Evolutionary conservation across 2,113 vertebrate genomes (phyloP).

Genomic region (Muntiacus reevesi): DNA sequence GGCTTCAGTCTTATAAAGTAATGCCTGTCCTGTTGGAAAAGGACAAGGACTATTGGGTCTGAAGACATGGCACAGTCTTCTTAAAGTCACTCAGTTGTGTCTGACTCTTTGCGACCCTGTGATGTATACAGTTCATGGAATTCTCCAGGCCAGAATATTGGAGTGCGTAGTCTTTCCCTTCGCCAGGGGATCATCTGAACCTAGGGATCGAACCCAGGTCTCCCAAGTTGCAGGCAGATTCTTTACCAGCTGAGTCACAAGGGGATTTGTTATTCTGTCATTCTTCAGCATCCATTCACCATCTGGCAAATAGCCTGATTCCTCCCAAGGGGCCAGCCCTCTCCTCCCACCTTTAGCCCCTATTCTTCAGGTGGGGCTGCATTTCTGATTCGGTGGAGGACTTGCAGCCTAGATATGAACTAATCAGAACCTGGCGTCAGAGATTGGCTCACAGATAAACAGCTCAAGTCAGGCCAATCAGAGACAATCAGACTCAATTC

Average conservation of each 20-base stretch:
- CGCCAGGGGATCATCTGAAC: background rate
- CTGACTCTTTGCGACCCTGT: background rate
- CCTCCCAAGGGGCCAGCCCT: background rate
- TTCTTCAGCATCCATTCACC: background rate
- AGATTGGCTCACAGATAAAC: background rate
- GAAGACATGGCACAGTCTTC: background rate
- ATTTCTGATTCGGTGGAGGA: background rate
- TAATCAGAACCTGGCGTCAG: background rate
- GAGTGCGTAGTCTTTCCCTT: background rate
- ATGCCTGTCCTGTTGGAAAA: background rate
- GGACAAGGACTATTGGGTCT: background rate
- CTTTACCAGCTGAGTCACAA: background rate
- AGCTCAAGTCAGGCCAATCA: background rate
- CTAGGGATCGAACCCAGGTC: background rate
- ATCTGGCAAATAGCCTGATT: background rate
- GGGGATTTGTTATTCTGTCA: background rate
- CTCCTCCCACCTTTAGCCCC: background rate
- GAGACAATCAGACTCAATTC: background rate
- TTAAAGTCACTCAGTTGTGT: background rate
- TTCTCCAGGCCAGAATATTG: background rate
- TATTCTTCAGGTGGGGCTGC: background rate
- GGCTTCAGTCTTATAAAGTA: background rate
- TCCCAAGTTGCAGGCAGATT: background rate
- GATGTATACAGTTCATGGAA: background rate
- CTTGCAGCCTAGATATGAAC: background rate